Evolutionary conservation across 2,888 invertebrate species (phyloP).

Genomic region (Drosophila fungiperda): DNA sequence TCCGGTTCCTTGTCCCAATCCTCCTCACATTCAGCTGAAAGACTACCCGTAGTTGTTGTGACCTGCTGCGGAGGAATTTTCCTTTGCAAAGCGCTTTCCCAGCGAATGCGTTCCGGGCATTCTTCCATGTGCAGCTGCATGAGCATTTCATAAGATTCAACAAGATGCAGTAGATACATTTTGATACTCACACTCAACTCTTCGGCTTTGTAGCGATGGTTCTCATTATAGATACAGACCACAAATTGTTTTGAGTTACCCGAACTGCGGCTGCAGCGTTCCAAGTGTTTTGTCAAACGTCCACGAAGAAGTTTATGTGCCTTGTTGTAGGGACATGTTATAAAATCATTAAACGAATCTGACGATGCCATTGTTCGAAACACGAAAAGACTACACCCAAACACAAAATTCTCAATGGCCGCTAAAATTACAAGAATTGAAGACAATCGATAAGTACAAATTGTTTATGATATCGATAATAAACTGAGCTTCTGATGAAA

Average conservation of each 20-base stretch:
- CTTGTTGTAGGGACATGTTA: slow-evolving; percentile 39
- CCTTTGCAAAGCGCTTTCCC: neutral
- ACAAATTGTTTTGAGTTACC: neutral
- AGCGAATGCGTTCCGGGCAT: slow-evolving; percentile 16
- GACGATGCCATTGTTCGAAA: slow-evolving; percentile 12
- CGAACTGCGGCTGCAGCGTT: slow-evolving; percentile 27
- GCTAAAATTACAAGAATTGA: no score
- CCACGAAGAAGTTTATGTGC: slow-evolving; percentile 32
- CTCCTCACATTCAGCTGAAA: slow-evolving; percentile 25
- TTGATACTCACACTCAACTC: slow-evolving; percentile 28
- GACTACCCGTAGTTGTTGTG: neutral
- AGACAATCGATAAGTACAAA: neutral
- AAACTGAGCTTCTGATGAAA: no score
- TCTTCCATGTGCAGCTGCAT: slow-evolving; percentile 28
- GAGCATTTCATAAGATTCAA: neutral
- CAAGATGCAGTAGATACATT: neutral
- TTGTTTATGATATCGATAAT: neutral
- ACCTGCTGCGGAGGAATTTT: neutral
- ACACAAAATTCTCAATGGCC: neutral
- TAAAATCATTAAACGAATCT: slow-evolving; percentile 31
- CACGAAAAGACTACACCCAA: neutral
- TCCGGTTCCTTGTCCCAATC: slow-evolving; percentile 52
- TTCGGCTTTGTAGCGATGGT: slow-evolving; percentile 19
- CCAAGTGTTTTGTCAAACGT: slow-evolving; percentile 35
- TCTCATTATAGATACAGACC: slow-evolving; percentile 37